phyloP scores from a whole-genome alignment of 2,113 vertebrate species.

The Calidris pugnax region DNA sequence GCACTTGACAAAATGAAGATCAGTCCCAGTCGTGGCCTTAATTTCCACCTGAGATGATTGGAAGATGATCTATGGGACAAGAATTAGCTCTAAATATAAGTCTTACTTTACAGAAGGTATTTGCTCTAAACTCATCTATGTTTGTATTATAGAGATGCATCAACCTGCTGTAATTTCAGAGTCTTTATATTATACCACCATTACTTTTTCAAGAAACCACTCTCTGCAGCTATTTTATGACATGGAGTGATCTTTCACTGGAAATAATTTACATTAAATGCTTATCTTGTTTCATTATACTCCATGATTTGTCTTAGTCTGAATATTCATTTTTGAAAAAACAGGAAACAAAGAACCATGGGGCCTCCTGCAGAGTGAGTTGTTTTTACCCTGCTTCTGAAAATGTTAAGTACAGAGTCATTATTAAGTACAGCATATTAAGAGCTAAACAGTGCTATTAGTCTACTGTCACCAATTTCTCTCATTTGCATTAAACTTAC shows the following conservation, averaged over 20 bases:
- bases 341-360: neutral
- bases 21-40: neutral
- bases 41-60: neutral
- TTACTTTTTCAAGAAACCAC: neutral
- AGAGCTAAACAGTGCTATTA: neutral
- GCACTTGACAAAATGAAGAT: neutral
- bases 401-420: neutral
- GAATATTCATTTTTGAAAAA: neutral
- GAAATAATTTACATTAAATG: neutral
- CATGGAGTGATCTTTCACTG: neutral
- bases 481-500: conserved; percentile 12
- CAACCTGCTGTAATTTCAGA: neutral
- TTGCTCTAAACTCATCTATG: neutral
- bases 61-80: neutral
- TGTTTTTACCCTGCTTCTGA: neutral
- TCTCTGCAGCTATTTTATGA: neutral
- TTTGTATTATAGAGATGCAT: neutral
- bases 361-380: neutral
- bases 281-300: neutral
- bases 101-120: neutral
- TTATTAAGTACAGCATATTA: neutral
- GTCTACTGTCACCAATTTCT: neutral
- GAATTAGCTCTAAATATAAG: neutral
- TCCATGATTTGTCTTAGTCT: neutral
- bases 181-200: neutral